A percentile compares a stretch with the other conserved stretches of the same genome.
phyloP scores from a whole-genome alignment of 2,797 vertebrate species.

The Enteromius viviparus region DNA sequence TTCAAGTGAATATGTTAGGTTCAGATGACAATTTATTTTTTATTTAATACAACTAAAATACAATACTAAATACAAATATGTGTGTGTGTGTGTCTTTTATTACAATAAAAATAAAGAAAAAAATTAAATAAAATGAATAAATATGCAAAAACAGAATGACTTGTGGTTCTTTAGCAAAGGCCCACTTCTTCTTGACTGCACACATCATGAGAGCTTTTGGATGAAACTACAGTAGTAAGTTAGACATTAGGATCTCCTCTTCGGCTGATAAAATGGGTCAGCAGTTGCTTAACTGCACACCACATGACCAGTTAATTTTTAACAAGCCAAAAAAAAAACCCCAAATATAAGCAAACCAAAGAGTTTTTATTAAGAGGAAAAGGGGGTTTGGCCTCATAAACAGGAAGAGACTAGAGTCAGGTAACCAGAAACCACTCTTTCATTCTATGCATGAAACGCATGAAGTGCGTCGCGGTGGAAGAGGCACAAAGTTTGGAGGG shows the following conservation, averaged over 20 bases:
- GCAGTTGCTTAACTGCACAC: constrained; percentile 15
- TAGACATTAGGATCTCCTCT: background rate
- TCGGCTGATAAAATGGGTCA: background rate
- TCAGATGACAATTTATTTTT: background rate
- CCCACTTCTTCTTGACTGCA: background rate
- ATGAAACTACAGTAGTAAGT: background rate
- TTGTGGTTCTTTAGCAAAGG: background rate
- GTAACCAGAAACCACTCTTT: constrained; percentile 45
- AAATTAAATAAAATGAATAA: background rate
- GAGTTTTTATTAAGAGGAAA: background rate
- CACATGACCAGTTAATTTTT: constrained; percentile 33
- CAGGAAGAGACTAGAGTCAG: constrained; percentile 48
- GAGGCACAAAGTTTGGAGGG: background rate
- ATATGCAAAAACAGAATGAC: background rate
- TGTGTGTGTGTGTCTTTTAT: background rate
- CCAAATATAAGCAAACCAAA: background rate
- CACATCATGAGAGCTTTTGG: background rate
- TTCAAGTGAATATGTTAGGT: background rate
- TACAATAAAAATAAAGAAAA: background rate
- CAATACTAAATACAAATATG: background rate
- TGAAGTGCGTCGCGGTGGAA: constrained; percentile 10
- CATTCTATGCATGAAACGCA: background rate
- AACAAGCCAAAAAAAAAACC: constrained; percentile 5
- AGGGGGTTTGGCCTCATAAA: constrained; percentile 41
- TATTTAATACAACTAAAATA: background rate